These are phyloP conservation scores for Agrochola macilenta DNA, from an alignment of 2,888 invertebrate species.

Conservation along the genomic window DNA sequence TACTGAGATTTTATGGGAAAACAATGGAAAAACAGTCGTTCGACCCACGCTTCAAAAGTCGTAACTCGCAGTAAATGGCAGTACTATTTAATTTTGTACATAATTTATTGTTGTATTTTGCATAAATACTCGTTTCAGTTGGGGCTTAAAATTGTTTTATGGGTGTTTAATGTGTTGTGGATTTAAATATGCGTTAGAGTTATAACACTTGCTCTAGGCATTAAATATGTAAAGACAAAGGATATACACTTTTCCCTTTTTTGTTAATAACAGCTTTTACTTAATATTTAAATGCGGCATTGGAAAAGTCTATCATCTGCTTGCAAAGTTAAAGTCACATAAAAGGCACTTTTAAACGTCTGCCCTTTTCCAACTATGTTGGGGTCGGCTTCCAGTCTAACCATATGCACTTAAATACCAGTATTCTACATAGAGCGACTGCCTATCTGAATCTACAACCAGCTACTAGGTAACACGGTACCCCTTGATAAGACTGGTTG, in stretches of 20 bases:
- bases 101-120: slow-evolving; percentile 58
- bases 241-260: neutral
- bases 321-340: no score
- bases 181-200: neutral
- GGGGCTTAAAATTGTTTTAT: slow-evolving; percentile 34
- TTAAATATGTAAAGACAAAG: neutral
- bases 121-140: slow-evolving; percentile 47
- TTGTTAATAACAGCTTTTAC: neutral
- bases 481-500: neutral
- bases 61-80: slow-evolving; percentile 46
- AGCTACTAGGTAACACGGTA: neutral
- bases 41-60: slow-evolving; percentile 57
- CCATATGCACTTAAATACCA: neutral
- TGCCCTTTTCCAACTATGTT: neutral
- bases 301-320: neutral
- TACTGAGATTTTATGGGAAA: slow-evolving; percentile 61
- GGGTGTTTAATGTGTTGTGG: slow-evolving; percentile 23
- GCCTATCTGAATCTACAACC: neutral
- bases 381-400: neutral
- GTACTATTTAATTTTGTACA: slow-evolving; percentile 58
- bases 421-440: neutral
- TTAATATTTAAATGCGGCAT: neutral
- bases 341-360: neutral
- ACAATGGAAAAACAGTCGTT: slow-evolving; percentile 57
- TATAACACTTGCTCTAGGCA: neutral